Base-by-base conservation (phyloP, 2,888 invertebrate genomes). In the Quadriops clusia region DNA sequence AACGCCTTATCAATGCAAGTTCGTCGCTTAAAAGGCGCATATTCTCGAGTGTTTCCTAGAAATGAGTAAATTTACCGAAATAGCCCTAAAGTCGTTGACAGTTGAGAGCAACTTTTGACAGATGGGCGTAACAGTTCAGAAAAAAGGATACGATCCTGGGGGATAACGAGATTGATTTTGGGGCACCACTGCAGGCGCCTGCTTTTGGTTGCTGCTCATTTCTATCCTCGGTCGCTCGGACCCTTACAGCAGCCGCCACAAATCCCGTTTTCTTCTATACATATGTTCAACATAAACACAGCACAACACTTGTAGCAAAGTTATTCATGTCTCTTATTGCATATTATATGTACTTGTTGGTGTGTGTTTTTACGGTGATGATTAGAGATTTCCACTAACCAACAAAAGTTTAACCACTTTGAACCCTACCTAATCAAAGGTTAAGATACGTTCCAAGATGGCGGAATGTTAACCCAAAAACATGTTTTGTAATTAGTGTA, bases 181-280 rank as follows among this genome's bases (percentile, higher is more conserved):
- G 65, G 64, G 65, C 55, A 67, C 67, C 60, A 69, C 70, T 60
- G 67, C 58, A 58, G 71, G 70, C 67, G 68, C 66, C 66, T 68
- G 71, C 62, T 72, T 73, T 62, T 69, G 71, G 64, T 72, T 73
- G 60, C 69, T 67, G 64, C 71, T 73, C 74, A 73, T 73, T 61
- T 67, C 61, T 64, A 64, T 64, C 67, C 68, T 67, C 65, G 67
- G 67, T 67, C 68, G 58, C 68, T 61, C 55, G 65, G 68, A 67
- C 63, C 53, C 55, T 56, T 47, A 70, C 67, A 68, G 67, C 65
- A 68, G 70, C 70, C 69, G 68, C 70, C 69, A 67, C 67, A 65
- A 51, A 51, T 51, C 49, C 44, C 44, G 39, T 48, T 50, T 46
- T 44, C 42, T 46, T 44, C 49, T 53, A 55, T 56, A 52, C 59